These are phyloP conservation scores for Gobius niger DNA, from an alignment of 2,113 vertebrate species.

Conservation along the genomic window DNA sequence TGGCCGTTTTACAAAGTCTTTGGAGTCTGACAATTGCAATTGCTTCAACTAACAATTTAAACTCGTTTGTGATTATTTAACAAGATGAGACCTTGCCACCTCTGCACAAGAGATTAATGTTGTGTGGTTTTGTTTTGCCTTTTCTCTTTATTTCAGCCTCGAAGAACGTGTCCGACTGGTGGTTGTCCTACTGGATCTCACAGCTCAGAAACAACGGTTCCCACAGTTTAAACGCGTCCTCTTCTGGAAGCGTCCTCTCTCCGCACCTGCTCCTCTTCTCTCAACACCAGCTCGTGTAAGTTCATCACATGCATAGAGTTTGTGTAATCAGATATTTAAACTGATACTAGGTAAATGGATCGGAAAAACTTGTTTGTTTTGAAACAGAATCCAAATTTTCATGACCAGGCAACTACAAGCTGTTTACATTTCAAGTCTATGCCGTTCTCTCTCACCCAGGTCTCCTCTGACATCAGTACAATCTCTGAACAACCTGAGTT, in stretches of 20 bases:
- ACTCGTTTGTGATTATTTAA: no score
- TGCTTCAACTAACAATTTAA: no score
- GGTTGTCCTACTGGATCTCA: constrained; percentile 96
- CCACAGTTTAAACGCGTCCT: constrained; percentile 58
- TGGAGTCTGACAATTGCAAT: no score
- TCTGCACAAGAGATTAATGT: background rate
- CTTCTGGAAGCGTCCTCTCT: constrained; percentile 46
- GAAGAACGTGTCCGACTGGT: constrained; percentile 93
- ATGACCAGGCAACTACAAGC: no score
- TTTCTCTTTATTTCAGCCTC: constrained; percentile 75
- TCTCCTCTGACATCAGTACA: constrained; percentile 39
- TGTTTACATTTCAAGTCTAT: no score
- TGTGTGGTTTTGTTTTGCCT: background rate
- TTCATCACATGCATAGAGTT: background rate
- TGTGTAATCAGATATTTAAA: no score
- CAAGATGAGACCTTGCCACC: background rate
- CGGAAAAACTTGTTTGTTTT: no score
- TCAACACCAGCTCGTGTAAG: constrained; percentile 77
- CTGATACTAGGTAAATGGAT: no score
- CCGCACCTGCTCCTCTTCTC: constrained; percentile 81
- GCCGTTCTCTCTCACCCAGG: constrained; percentile 44
- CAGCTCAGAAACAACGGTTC: constrained; percentile 76
- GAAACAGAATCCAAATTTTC: no score
- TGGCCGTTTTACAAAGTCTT: no score
- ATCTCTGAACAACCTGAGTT: constrained; percentile 63